Base-by-base conservation (phyloP, 1,140 invertebrate species). In the Cyphomyrmex costatus region DNA sequence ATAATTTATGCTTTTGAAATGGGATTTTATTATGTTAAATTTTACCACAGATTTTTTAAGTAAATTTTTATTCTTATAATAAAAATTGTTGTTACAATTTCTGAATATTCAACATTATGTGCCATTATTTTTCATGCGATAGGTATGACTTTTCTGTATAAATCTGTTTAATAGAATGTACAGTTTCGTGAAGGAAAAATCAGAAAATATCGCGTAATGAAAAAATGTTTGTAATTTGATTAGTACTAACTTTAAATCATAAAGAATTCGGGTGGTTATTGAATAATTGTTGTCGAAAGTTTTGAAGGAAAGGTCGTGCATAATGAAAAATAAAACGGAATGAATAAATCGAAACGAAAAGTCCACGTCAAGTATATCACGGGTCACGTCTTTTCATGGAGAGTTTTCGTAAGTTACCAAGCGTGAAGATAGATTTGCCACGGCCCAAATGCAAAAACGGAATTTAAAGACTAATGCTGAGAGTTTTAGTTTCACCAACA, bases 361-460 rank as follows among this genome's bases (percentile, higher is more conserved):
- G 79, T 80, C 21, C 51, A 70, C 21, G 66, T 65, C 24, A 24
- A 42, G 63, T 30, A 10, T 83, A 73, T 46, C 51, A 58, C 66
- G 79, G 36, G 66, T 82, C 66, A 82, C 79, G 42, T 68, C 65
- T 58, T 70, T 70, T 33, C 66, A 19, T 14, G 36, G 1, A n/a
- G 24, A 58, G 36, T 73, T 61, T 60, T 73, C 53, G 21, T 51
- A 46, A 42, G 65, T 10, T 56, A 33, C 36, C 68, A 74, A 74
- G 79, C 66, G 79, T 60, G 24, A 82, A 73, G 53, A 73, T 82
- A 82, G 46, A 73, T 73, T 82, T 24, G 36, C 66, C 6, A 27
- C n/a, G 21, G 24, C 53, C 24, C 42, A 36, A 61, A 73, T 61
- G 68, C 79, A 30, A 61, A 73, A 74, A 70, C 68, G 46, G 53